phyloP scores from a whole-genome alignment of 2,113 vertebrate species.

The Entelurus aequoreus region DNA sequence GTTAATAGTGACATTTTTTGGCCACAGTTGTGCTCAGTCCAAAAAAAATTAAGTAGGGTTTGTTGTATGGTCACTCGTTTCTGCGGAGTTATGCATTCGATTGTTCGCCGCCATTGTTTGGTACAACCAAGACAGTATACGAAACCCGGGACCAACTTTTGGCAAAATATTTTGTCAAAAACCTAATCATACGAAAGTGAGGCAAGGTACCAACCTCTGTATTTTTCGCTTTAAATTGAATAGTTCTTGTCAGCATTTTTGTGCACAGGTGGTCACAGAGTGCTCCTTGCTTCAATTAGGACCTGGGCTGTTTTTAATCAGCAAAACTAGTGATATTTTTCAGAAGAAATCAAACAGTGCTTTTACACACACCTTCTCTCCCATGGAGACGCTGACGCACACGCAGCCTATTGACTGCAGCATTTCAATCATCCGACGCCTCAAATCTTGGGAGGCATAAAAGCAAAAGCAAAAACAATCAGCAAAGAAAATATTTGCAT shows the following conservation, averaged over 20 bases:
- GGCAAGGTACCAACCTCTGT: too few relatives aligned
- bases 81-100: too few relatives aligned
- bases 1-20: too few relatives aligned
- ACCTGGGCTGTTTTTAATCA: constrained; percentile 63
- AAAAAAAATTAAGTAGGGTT: too few relatives aligned
- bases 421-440: constrained; percentile 45
- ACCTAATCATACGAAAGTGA: too few relatives aligned
- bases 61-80: too few relatives aligned
- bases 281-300: constrained; percentile 51
- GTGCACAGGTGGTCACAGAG: constrained; percentile 22
- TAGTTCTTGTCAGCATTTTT: constrained; percentile 16
- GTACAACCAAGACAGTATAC: too few relatives aligned
- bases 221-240: too few relatives aligned
- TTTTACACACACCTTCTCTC: constrained; percentile 76
- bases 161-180: too few relatives aligned
- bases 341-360: constrained; percentile 71
- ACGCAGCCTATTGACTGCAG: constrained; percentile 50
- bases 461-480: constrained; percentile 35
- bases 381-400: constrained; percentile 70
- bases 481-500: constrained; percentile 42
- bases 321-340: constrained; percentile 64
- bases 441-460: constrained; percentile 37
- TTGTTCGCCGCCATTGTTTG: too few relatives aligned
- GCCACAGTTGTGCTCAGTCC: too few relatives aligned
- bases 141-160: too few relatives aligned